These are phyloP conservation scores for Pediacus dermestoides DNA, from an alignment of 2,888 invertebrate species.

Conservation along the genomic window DNA sequence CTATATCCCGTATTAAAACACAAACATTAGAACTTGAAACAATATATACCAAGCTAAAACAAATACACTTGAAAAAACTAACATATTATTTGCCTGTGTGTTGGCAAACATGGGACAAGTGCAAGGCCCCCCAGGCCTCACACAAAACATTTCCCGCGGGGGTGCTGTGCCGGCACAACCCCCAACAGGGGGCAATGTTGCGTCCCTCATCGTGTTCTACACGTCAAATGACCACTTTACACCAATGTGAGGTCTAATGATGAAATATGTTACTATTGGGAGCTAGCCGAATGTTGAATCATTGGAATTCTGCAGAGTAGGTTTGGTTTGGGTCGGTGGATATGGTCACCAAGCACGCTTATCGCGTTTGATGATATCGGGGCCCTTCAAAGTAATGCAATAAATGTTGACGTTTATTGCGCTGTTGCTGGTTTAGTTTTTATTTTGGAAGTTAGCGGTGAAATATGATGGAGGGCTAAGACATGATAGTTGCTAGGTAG, in stretches of 20 bases:
- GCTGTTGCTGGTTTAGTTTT: no score
- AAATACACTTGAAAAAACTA: conserved; percentile 6
- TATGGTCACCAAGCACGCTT: no score
- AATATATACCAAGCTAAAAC: conserved; percentile 5
- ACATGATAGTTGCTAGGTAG: no score
- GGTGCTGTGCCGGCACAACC: conserved; percentile 31
- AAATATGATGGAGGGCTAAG: no score
- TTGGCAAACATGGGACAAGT: conserved; percentile 32
- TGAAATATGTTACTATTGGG: conserved; percentile 53
- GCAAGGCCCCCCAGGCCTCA: conserved; percentile 28
- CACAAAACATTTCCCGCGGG: conserved; percentile 43
- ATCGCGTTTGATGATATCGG: no score
- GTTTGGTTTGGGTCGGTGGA: no score
- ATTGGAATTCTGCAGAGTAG: conserved; percentile 47
- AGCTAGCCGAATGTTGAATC: conserved; percentile 47
- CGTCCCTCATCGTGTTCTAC: conserved; percentile 43
- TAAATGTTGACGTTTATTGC: no score
- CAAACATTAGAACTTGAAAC: conserved; percentile 4
- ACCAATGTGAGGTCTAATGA: conserved; percentile 52
- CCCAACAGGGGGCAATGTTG: conserved; percentile 21
- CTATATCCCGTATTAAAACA: no score
- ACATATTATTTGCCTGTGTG: no score
- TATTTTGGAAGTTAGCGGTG: no score
- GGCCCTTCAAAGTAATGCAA: no score
- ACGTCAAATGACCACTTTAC: conserved; percentile 56